Base-by-base conservation (phyloP, 2,797 vertebrate genomes). In the Tenualosa ilisha region DNA sequence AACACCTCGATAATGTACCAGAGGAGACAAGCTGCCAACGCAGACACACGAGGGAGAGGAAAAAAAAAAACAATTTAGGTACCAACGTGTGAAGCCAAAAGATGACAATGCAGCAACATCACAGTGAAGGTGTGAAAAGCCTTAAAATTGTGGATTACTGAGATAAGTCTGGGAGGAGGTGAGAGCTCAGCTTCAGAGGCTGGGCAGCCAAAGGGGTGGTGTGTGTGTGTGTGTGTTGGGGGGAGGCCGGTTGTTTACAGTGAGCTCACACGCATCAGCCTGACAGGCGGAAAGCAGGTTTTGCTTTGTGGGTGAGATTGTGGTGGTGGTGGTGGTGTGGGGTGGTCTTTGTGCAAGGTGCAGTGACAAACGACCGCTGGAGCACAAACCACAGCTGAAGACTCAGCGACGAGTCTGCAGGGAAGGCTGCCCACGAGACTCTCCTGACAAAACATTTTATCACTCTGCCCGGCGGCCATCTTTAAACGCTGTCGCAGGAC, bases 401-500 rank as follows among this genome's bases (percentile, higher is more conserved):
- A 43, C 37, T 79, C 40, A 7, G 40, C 40, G 17, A 8, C 37
- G 72, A 7, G 72, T 43, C 37, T 79, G 40, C 72, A 46, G 72
- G 40, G 72, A 43, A 79, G 40, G 72, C 59, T 22, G 65, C 31
- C 37, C 37, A 40, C 20, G 17, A 79, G 72, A 43, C 72, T 79
- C 40, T 79, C 37, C 72, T 46, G 72, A 46, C 72, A 79, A 46
- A 79, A 79, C 72, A 79, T 46, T 79, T 79, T 79, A 79, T 46
- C 72, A 20, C 40, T 46, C 37, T 79, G 40, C 72, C 72, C 72
- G 17, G 72, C 40, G 72, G 72, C 72, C 72, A 79, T 79, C 72
- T 79, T 79, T 43, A 79, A 79, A 79, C 2, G 40, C 40, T 79
- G 72, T 79, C 37, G 37, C 72, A 79, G 37, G 72, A 79, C 17